Percentiles rank a stretch among this genome's conserved stretches.
Conservation (phyloP, 2,113 vertebrate species). For the Spea bombifrons region DNA sequence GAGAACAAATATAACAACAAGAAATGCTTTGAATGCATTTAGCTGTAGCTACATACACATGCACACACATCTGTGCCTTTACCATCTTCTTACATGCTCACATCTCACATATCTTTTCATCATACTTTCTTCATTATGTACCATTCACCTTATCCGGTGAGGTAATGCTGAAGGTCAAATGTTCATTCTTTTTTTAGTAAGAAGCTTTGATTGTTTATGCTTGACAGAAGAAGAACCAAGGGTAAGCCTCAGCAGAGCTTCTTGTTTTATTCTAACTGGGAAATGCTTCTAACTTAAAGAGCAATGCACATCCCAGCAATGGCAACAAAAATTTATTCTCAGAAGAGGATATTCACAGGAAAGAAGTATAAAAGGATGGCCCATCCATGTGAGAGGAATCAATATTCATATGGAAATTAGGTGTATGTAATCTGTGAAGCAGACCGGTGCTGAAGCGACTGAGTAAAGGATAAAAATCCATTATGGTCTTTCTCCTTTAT, state of each 20-base stretch:
- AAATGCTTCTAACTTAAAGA: constrained; percentile 52
- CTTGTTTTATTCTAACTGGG: constrained; percentile 48
- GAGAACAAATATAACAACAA: too few species aligned
- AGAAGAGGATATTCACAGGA: constrained; percentile 51
- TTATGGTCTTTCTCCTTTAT: constrained; percentile 51
- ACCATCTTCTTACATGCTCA: too few species aligned
- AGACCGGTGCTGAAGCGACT: constrained; percentile 53
- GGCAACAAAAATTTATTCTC: constrained; percentile 26
- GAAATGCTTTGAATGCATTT: too few species aligned
- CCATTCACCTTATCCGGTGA: constrained; percentile 46
- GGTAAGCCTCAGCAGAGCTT: constrained; percentile 50
- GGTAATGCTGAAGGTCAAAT: constrained; percentile 57
- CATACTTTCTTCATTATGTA: too few species aligned
- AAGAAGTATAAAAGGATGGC: constrained; percentile 55
- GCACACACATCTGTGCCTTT: too few species aligned
- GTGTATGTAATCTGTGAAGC: constrained; percentile 57
- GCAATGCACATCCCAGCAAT: constrained; percentile 15
- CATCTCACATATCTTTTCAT: too few species aligned
- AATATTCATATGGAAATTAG: constrained; percentile 60
- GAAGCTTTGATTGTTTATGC: constrained; percentile 53
- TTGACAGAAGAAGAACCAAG: constrained; percentile 45
- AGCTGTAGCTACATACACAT: too few species aligned
- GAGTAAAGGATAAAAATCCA: constrained; percentile 48
- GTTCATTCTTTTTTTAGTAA: constrained; percentile 51
- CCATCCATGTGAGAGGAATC: constrained; percentile 52